phyloP scores from a whole-genome alignment of 2,113 vertebrate species.

The Crotalus viridis region DNA sequence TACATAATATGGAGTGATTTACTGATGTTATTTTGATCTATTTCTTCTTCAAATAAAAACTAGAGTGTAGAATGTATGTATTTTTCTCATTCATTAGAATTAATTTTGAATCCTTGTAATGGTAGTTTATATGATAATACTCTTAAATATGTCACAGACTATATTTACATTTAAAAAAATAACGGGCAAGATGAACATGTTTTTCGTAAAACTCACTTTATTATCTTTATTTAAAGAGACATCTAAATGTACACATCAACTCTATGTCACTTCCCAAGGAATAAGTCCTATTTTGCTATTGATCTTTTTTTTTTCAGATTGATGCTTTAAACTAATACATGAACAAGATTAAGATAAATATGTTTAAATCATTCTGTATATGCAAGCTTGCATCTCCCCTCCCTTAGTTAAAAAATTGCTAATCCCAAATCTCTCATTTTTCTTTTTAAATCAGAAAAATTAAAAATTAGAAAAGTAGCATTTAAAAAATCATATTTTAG shows the following conservation, averaged over 20 bases:
- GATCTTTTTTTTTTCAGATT: background rate
- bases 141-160: background rate
- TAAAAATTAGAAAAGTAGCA: background rate
- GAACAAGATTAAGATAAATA: background rate
- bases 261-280: background rate
- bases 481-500: background rate
- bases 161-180: background rate
- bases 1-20: background rate
- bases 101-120: background rate
- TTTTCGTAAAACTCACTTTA: background rate
- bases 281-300: background rate
- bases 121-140: background rate
- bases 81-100: background rate
- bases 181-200: background rate
- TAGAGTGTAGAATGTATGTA: background rate
- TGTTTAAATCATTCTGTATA: background rate
- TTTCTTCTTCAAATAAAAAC: background rate
- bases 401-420: background rate
- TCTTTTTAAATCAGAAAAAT: background rate
- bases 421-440: background rate
- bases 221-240: background rate
- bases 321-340: background rate
- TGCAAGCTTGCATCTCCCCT: background rate
- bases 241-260: background rate
- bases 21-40: constrained; percentile 21